Evolutionary conservation across 23 tunicate species (phyloP), one percentile per base, ranked within the genome.

Genomic region (Trididemnum miniatum): DNA sequence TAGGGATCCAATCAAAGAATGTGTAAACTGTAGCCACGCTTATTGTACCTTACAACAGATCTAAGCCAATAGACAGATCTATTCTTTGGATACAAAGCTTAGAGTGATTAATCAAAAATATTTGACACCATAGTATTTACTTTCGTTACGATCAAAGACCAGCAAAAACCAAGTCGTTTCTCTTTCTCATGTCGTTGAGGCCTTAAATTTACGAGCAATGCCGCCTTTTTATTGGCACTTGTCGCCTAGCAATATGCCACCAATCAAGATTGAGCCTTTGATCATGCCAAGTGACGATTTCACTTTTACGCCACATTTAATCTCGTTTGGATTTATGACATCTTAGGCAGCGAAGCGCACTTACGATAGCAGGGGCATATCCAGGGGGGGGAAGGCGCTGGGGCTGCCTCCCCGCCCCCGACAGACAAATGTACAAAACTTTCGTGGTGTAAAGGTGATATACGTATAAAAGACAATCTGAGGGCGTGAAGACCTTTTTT

Each of bases 241-340:
- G 74, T 79, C 79, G 71, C 77, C 76, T 27, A 24, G 80, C 84
- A 79, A 79, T 79, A 79, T 78, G 64, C 51, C 84, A 77, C 52
- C 90, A 78, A 86, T 78, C 90, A 79, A 15, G 31, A 35, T 33
- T 84, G 90, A 80, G 36, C 31, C 84, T 86, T 86, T 86, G 84
- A 86, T 79, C 90, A 26, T 32, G 77, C 26, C n/a, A 31, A 50
- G 20, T 12, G 32, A 31, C 31, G 86, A 52, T 35, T 64, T 77
- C 44, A 85, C 65, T 77, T 85, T 85, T 65, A 65, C 67, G 33
- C 57, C 76, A 85, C 9, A 7, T 44, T 65, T 44, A 44, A 78
- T 37, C 60, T 33, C 25, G 35, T 71, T 49, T 34, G 51, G 88
- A 76, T 84, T 84, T 84, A 84, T 72, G 32, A 59, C n/a, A 35